A percentile compares a stretch with the other conserved stretches of the same genome.
Conservation (phyloP, 2,113 vertebrate genomes). For the Peromyscus leucopus region DNA sequence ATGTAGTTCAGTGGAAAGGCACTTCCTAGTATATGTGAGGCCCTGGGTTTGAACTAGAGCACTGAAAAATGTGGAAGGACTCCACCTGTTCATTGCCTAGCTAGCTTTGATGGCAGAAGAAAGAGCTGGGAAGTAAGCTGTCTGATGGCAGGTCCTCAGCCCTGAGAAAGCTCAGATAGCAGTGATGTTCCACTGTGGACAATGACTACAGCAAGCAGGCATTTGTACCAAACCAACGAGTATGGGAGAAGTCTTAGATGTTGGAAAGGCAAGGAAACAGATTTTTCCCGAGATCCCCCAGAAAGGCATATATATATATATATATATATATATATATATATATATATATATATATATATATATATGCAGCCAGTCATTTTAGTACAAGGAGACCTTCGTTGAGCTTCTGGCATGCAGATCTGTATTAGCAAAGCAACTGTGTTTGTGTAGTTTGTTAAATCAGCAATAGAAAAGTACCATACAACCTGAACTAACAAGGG, state of each 20-base stretch:
- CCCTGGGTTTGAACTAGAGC: not conserved
- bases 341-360: too few species aligned
- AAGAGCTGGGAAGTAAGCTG: not conserved
- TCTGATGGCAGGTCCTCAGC: not conserved
- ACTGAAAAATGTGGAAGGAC: not conserved
- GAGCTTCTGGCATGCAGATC: not conserved
- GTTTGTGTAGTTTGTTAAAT: slow-evolving; percentile 19
- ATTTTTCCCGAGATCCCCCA: not conserved
- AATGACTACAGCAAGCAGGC: not conserved
- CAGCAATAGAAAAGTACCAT: not conserved
- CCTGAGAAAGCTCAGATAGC: not conserved
- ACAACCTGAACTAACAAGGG: not conserved
- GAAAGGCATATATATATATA: not conserved
- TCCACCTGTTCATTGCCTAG: not conserved
- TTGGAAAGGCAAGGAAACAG: not conserved
- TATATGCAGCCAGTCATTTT: not conserved
- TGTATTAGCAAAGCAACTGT: not conserved
- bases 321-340: too few species aligned
- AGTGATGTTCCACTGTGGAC: not conserved
- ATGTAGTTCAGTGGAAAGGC: not conserved
- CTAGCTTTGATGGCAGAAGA: not conserved
- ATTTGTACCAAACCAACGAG: not conserved
- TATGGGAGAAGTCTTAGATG: not conserved
- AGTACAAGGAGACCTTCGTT: not conserved
- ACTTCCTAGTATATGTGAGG: not conserved